Conservation (phyloP, 2,888 invertebrate species). For the Galeopsomyia nigrocyanea region DNA sequence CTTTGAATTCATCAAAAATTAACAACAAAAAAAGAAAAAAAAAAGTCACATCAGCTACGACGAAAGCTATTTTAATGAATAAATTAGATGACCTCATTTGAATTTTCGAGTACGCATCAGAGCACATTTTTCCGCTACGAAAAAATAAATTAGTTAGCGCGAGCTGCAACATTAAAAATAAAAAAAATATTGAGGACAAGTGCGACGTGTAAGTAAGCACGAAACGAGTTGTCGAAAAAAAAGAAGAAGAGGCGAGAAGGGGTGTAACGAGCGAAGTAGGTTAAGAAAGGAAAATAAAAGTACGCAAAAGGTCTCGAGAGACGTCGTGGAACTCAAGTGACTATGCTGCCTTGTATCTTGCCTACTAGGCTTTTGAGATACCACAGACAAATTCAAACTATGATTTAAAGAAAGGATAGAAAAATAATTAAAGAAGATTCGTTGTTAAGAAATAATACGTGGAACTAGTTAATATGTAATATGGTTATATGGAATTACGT, state of each 20-base stretch:
- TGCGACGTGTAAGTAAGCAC: neutral
- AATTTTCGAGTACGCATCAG: too few species aligned
- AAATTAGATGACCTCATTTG: too few species aligned
- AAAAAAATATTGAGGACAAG: conserved; percentile 3
- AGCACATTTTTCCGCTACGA: neutral
- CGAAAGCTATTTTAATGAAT: too few species aligned
- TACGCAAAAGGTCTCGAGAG: conserved; percentile 20
- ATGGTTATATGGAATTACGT: too few species aligned
- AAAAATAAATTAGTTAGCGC: neutral
- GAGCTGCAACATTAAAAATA: neutral
- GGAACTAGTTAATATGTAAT: too few species aligned
- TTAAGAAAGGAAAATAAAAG: conserved; percentile 18
- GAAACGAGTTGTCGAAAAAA: neutral
- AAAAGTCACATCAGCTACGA: too few species aligned
- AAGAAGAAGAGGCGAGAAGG: neutral
- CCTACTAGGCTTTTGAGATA: conserved; percentile 12
- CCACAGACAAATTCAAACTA: conserved; percentile 6
- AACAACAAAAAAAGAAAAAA: too few species aligned
- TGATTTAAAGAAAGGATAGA: conserved; percentile 1
- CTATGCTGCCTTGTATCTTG: conserved; percentile 3
- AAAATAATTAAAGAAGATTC: too few species aligned
- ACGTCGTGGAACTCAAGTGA: conserved; percentile 12
- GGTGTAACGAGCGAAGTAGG: conserved; percentile 32
- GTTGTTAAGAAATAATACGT: too few species aligned
- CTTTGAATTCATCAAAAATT: too few species aligned